These are phyloP conservation scores for Palythoa caribaeorum DNA, from an alignment of 92 coral and sea anemone species.

Conservation along the genomic window DNA sequence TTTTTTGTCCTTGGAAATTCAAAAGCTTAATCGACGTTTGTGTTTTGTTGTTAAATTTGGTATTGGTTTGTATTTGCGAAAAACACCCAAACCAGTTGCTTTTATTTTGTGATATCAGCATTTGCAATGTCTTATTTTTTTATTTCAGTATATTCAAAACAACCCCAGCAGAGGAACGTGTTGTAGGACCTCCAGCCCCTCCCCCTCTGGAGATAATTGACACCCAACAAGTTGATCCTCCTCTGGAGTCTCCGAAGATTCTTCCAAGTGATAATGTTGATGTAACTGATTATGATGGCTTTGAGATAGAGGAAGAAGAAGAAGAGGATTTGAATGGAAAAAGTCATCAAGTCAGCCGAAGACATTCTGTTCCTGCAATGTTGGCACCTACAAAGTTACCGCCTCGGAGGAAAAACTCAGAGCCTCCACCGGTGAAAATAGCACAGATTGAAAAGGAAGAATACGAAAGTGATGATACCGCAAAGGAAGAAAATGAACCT, in stretches of 20 bases:
- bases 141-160: neutral
- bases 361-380: slow-evolving; percentile 48
- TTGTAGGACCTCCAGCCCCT: neutral
- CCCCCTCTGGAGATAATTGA: neutral
- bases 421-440: slow-evolving; percentile 34
- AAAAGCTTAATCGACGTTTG: neutral
- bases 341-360: slow-evolving; percentile 35
- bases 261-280: slow-evolving; percentile 67
- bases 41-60: neutral
- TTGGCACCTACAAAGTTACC: slow-evolving; percentile 29
- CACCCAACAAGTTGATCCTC: neutral
- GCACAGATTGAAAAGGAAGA: slow-evolving; percentile 22
- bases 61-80: neutral
- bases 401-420: slow-evolving; percentile 36
- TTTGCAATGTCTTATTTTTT: neutral
- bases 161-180: neutral
- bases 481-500: neutral
- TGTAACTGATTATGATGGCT: slow-evolving; percentile 78
- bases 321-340: slow-evolving; percentile 46
- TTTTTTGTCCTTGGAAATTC: neutral
- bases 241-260: slow-evolving; percentile 17
- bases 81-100: neutral
- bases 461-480: neutral
- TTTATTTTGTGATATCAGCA: neutral
- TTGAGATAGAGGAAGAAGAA: slow-evolving; percentile 76